Evolutionary conservation across 1,140 invertebrate species (phyloP), one percentile per base, ranked within the genome.

Genomic region (Venustaconcha ellipsiformis): DNA sequence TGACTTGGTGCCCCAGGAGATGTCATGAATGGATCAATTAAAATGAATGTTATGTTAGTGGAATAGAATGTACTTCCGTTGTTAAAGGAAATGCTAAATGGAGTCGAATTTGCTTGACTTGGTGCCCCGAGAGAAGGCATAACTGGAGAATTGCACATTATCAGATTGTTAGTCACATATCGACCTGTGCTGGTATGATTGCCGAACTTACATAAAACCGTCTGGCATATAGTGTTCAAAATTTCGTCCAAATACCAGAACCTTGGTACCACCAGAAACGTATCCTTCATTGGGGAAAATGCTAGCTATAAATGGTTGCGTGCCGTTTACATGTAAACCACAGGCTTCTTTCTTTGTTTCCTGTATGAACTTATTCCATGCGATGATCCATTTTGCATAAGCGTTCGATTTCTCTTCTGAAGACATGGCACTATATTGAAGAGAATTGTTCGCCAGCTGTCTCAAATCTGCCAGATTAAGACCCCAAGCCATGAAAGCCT

Each of bases 401-500:
- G 83, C 84, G 5, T 20, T n/a, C 17, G 18, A 14, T 74, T 80
- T 82, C 60, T 81, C 76, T 17, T 60, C 20, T 17, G 72, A 14
- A 20, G 72, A 64, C 60, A 84, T 76, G 23, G 77, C 65, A 70
- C 80, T 83, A 62, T 81, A 84, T 13, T 48, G 13, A 12, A 86
- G 70, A 56, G 84, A 84, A 64, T 84, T 84, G 0, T 48, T 67
- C 1, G 84, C 84, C 26, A 86, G 62, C 23, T 75, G 66, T 74
- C 74, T 76, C 23, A 86, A 57, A 60, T 86, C 83, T 14, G 72
- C 71, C n/a, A 84, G 76, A 71, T 75, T 60, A 1, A 84, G 62
- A 55, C 83, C 79, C 83, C 83, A 86, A 18, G 67, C 76, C 82
- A 83, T 82, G 37, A 80, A 83, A 15, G 80, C 83, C 37, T 78